A percentile compares a stretch with the other conserved stretches of the same genome.
Conservation (phyloP, 2,113 vertebrate genomes). For the Chloropsis hardwickii region DNA sequence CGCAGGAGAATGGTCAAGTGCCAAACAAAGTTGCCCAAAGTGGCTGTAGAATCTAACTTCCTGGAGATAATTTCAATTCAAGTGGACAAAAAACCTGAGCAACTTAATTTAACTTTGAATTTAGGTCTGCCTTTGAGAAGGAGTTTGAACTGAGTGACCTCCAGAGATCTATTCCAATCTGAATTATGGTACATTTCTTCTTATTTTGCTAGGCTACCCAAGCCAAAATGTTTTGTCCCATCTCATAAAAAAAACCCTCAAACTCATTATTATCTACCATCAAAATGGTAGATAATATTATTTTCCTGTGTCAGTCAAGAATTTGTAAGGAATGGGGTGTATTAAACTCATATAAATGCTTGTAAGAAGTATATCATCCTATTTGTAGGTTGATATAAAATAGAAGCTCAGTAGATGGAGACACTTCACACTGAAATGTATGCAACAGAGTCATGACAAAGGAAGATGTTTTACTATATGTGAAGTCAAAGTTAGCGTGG, state of each 20-base stretch:
- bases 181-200: neutral
- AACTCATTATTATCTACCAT: neutral
- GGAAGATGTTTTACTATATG: neutral
- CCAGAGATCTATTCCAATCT: neutral
- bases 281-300: neutral
- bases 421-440: neutral
- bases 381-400: neutral
- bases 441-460: neutral
- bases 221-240: neutral
- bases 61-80: neutral
- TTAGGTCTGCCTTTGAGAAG: neutral
- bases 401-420: conserved; percentile 5
- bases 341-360: neutral
- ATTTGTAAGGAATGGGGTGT: neutral
- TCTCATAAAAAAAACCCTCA: neutral
- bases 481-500: neutral
- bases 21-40: neutral
- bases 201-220: neutral
- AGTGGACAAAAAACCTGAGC: neutral
- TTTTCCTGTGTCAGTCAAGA: neutral
- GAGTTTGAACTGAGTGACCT: neutral
- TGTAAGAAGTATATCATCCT: neutral
- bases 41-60: neutral
- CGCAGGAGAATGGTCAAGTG: neutral
- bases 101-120: neutral